These are phyloP conservation scores for Atrichornis clamosus DNA, from an alignment of 2,113 vertebrate species.

Conservation along the genomic window DNA sequence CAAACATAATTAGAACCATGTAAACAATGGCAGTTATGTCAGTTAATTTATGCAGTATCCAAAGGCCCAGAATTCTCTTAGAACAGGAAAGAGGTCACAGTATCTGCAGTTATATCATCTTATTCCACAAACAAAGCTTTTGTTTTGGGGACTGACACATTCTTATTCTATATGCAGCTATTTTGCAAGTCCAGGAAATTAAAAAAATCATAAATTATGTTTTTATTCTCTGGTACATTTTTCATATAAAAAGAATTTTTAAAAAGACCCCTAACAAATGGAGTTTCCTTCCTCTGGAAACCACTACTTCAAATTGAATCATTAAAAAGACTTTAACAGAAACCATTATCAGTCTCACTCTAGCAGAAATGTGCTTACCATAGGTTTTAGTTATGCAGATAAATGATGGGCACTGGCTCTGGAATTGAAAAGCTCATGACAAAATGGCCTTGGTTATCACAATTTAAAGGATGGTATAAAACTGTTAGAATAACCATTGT, in stretches of 20 bases:
- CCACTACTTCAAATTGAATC: slow-evolving; percentile 6
- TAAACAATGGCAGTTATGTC: background rate
- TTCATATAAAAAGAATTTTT: background rate
- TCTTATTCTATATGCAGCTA: background rate
- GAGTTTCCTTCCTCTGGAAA: slow-evolving; percentile 6
- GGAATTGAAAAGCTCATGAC: slow-evolving; percentile 39
- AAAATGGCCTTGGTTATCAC: slow-evolving; percentile 16
- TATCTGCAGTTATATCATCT: background rate
- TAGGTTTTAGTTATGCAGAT: slow-evolving; percentile 18
- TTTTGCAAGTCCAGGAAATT: background rate
- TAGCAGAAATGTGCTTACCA: slow-evolving; percentile 35
- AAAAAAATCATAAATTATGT: background rate
- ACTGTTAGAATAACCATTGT: background rate
- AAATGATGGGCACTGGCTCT: background rate
- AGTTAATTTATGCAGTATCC: background rate
- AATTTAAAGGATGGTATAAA: slow-evolving; percentile 1
- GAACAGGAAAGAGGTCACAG: background rate
- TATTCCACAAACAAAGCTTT: background rate
- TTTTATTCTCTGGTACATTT: background rate
- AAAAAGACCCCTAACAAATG: background rate
- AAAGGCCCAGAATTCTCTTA: background rate
- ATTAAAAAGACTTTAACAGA: slow-evolving; percentile 41
- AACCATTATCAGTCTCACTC: slow-evolving; percentile 8
- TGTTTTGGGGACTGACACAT: background rate
- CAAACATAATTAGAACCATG: background rate